These are phyloP conservation scores for Lepus europaeus DNA, from an alignment of 2,113 vertebrate genomes.

Conservation along the genomic window DNA sequence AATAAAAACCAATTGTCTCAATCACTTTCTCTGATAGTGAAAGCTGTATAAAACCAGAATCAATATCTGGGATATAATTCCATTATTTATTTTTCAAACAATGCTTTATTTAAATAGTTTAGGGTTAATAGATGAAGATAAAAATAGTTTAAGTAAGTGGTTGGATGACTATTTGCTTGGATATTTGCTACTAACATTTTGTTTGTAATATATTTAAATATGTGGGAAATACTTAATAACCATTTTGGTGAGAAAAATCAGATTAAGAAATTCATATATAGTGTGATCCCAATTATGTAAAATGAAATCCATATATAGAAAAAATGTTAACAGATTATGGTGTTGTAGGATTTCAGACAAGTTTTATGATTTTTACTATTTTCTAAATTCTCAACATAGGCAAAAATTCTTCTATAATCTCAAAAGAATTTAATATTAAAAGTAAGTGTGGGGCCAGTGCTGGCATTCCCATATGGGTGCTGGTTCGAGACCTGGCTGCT, in stretches of 20 bases:
- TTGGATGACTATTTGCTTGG: not conserved
- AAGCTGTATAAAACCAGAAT: slow-evolving; percentile 6
- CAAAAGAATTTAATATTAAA: slow-evolving; percentile 33
- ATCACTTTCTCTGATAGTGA: not conserved
- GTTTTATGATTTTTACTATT: slow-evolving; percentile 7
- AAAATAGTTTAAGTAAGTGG: not conserved
- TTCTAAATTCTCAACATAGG: slow-evolving; percentile 10
- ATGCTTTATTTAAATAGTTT: not conserved
- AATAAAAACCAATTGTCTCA: not conserved
- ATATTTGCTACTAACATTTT: slow-evolving; percentile 35
- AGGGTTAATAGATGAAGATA: not conserved
- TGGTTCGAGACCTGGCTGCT: too few species aligned
- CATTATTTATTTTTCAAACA: not conserved
- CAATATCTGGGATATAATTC: not conserved
- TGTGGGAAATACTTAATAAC: not conserved
- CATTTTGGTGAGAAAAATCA: slow-evolving; percentile 42
- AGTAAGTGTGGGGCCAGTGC: not conserved
- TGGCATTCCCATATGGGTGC: too few species aligned
- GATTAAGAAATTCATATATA: not conserved
- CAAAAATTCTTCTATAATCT: slow-evolving; percentile 10
- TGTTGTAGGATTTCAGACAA: not conserved
- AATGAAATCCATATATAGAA: slow-evolving; percentile 32
- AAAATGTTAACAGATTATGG: not conserved
- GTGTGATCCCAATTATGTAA: not conserved
- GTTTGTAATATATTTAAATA: not conserved